phyloP scores from a whole-genome alignment of 2,797 vertebrate genomes.

The Siniperca obscura region DNA sequence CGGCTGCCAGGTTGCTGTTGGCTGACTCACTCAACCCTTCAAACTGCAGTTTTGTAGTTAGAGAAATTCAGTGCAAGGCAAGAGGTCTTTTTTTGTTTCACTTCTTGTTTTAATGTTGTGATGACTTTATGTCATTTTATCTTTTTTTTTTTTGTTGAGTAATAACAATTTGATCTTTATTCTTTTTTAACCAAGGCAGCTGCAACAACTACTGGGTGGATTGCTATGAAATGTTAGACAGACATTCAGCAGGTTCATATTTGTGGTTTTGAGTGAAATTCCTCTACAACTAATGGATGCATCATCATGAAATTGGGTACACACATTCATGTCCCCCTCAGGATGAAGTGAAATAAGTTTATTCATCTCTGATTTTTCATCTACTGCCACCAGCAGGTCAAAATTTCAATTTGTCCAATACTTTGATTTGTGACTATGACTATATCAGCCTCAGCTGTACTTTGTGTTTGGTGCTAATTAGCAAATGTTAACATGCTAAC shows the following conservation, averaged over 20 bases:
- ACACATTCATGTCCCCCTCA: neutral
- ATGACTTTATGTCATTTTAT: neutral
- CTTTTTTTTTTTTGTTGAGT: neutral
- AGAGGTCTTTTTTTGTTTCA: neutral
- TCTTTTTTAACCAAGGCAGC: neutral
- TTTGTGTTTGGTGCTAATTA: neutral
- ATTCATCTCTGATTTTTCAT: neutral
- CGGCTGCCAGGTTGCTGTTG: neutral
- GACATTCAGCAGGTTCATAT: neutral
- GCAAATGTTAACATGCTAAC: neutral
- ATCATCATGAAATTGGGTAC: neutral
- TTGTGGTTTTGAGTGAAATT: neutral
- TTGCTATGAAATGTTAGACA: neutral
- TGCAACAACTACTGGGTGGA: neutral
- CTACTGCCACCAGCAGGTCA: neutral
- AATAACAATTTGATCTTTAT: neutral
- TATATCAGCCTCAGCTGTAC: neutral
- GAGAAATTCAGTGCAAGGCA: neutral
- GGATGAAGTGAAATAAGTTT: neutral
- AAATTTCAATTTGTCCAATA: neutral
- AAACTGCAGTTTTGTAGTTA: neutral
- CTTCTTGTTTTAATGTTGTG: slow-evolving; percentile 4
- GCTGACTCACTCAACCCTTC: slow-evolving; percentile 25
- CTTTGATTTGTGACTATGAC: neutral
- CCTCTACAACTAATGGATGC: neutral